These are phyloP conservation scores for Alsophila aescularia DNA, from an alignment of 2,888 invertebrate species.

Conservation along the genomic window DNA sequence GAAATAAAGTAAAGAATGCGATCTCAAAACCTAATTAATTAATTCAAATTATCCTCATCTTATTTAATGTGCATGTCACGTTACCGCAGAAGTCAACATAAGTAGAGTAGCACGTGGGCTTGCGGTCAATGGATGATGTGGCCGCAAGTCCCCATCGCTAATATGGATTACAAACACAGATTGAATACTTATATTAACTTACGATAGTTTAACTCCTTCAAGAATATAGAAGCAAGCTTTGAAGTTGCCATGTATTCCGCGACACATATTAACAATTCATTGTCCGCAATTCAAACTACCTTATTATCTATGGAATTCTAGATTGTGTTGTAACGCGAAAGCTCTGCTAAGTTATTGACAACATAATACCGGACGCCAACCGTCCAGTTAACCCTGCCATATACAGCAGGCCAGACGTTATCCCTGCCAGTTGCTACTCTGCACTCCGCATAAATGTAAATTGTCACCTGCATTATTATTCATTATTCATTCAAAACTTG, in stretches of 20 bases:
- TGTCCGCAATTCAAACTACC: conserved; percentile 9
- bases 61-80: neutral
- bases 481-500: neutral
- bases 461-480: neutral
- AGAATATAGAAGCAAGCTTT: conserved; percentile 3
- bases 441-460: neutral
- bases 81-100: neutral
- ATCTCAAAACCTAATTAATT: neutral
- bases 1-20: no score
- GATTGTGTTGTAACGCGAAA: conserved; percentile 21
- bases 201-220: neutral
- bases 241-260: conserved; percentile 5
- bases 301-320: neutral
- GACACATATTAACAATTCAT: conserved; percentile 19
- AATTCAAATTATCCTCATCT: neutral
- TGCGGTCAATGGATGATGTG: conserved; percentile 1
- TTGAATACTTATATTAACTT: neutral
- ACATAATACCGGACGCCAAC: conserved; percentile 11
- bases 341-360: conserved; percentile 20
- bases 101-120: neutral
- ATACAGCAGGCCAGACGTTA: neutral
- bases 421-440: neutral
- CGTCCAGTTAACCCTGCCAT: conserved; percentile 17
- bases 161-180: neutral
- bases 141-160: neutral